phyloP scores from a whole-genome alignment of 2,797 vertebrate species.

The Sebastes kiyomatsui region DNA sequence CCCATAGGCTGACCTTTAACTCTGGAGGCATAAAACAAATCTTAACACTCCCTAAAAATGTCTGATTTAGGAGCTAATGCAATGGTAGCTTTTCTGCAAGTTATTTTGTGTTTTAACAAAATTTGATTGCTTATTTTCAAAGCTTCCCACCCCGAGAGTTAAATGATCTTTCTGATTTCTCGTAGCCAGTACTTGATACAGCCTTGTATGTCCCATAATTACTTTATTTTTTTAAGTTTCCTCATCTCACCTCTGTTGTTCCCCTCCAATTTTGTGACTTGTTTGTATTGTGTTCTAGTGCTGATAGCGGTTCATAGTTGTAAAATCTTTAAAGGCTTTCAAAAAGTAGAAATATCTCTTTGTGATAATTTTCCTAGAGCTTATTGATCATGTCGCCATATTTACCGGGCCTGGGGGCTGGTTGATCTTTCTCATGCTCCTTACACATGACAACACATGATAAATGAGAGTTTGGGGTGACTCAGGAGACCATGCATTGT shows the following conservation, averaged over 20 bases:
- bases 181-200: background rate
- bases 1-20: constrained; percentile 75
- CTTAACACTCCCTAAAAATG: constrained; percentile 62
- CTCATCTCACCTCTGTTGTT: background rate
- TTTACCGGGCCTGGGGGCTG: constrained; percentile 29
- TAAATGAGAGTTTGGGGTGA: constrained; percentile 60
- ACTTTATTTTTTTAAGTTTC: background rate
- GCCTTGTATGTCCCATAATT: background rate
- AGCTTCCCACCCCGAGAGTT: background rate
- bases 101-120: background rate
- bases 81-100: constrained; percentile 15
- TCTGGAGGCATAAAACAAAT: constrained; percentile 73
- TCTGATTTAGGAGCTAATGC: constrained; percentile 52
- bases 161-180: background rate
- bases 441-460: constrained; percentile 56
- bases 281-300: constrained; percentile 4
- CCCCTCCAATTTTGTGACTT: background rate
- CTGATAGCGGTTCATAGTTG: background rate
- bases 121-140: constrained; percentile 3
- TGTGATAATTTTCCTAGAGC: constrained; percentile 15
- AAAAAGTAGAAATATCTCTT: background rate
- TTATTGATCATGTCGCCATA: constrained; percentile 51
- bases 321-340: background rate
- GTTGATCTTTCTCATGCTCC: constrained; percentile 59
- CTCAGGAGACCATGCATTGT: constrained; percentile 58